Percentiles rank a stretch among this genome's conserved stretches.
These are phyloP conservation scores for Spialia ferax DNA, from an alignment of 2,888 invertebrate species.

Conservation along the genomic window DNA sequence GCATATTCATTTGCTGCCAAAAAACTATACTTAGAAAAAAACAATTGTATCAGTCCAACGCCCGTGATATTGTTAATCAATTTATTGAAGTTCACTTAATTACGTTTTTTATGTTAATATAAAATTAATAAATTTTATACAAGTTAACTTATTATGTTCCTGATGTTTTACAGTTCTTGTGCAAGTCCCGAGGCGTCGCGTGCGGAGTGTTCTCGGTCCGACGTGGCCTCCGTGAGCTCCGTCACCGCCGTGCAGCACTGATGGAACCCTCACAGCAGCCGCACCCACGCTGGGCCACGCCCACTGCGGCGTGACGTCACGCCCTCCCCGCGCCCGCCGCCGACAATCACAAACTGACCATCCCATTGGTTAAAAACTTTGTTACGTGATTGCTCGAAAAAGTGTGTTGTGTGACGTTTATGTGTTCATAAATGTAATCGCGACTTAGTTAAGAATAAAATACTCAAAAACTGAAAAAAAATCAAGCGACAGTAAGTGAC, in stretches of 20 bases:
- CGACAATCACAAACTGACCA: background rate
- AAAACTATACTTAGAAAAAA: too few relatives aligned
- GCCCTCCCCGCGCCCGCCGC: constrained; percentile 18
- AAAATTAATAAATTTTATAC: too few relatives aligned
- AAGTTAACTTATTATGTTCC: background rate
- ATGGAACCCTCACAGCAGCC: constrained; percentile 31
- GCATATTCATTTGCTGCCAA: too few relatives aligned
- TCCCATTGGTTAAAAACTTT: constrained; percentile 7
- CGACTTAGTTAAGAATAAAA: constrained; percentile 55
- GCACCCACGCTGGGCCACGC: constrained; percentile 9
- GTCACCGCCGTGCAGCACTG: constrained; percentile 11
- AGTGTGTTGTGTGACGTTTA: constrained; percentile 52
- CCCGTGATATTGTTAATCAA: too few relatives aligned
- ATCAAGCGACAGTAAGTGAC: constrained; percentile 47
- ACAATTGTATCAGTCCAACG: too few relatives aligned
- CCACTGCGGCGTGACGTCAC: constrained; percentile 10
- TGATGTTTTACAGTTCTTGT: constrained; percentile 56
- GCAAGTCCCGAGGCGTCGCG: constrained; percentile 56
- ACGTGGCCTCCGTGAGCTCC: constrained; percentile 54
- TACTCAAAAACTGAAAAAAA: constrained; percentile 67
- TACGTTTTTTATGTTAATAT: too few relatives aligned
- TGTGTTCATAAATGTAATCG: constrained; percentile 69
- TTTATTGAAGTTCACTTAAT: too few relatives aligned
- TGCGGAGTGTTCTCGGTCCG: constrained; percentile 57
- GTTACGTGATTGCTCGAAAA: constrained; percentile 7